Conservation (phyloP, 2,113 vertebrate genomes). For the Falcunculus frontatus region DNA sequence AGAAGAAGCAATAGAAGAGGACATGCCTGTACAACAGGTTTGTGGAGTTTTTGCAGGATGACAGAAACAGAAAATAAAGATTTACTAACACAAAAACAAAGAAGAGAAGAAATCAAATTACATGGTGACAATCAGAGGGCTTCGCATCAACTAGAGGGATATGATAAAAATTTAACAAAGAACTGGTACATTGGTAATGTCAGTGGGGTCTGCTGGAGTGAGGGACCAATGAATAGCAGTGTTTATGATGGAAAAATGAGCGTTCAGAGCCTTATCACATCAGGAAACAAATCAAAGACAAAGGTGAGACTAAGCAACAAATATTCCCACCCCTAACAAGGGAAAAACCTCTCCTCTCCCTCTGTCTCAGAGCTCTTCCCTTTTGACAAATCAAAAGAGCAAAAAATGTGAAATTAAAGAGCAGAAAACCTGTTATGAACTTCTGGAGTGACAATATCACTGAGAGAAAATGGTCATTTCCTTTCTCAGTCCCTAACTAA, state of each 20-base stretch:
- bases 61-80: background rate
- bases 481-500: background rate
- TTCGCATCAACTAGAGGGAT: background rate
- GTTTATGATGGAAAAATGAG: background rate
- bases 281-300: background rate
- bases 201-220: background rate
- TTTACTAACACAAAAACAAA: background rate
- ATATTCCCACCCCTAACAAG: background rate
- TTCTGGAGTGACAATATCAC: background rate
- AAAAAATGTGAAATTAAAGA: background rate
- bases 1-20: background rate
- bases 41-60: background rate
- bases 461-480: background rate
- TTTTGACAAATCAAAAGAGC: background rate
- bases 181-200: accelerated
- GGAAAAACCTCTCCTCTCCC: background rate
- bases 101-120: background rate
- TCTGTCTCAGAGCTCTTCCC: background rate
- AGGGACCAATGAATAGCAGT: background rate
- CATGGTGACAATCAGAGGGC: background rate
- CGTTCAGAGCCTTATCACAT: background rate
- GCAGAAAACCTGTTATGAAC: background rate
- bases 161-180: background rate
- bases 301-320: background rate
- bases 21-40: background rate